These are phyloP conservation scores for Liopterus haemorrhoidalis DNA, from an alignment of 2,888 invertebrate genomes.

Conservation along the genomic window DNA sequence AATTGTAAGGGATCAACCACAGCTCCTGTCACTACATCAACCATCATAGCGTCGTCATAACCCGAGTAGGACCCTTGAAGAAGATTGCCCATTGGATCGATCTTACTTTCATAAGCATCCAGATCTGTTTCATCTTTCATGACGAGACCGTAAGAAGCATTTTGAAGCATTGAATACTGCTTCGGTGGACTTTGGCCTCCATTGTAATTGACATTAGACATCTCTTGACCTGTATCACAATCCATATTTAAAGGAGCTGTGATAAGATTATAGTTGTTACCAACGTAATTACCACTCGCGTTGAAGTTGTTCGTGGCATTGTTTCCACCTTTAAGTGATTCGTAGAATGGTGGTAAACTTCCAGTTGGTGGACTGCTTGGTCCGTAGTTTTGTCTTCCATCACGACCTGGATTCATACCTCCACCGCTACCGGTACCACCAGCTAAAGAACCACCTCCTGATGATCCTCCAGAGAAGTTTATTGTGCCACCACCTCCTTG, in stretches of 20 bases:
- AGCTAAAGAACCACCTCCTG: slow-evolving; percentile 40
- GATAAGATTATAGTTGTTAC: slow-evolving; percentile 63
- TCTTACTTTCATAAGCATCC: slow-evolving; percentile 65
- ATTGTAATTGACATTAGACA: slow-evolving; percentile 48
- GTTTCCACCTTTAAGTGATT: slow-evolving; percentile 76
- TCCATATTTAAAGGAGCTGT: slow-evolving; percentile 68
- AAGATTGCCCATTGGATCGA: slow-evolving; percentile 60
- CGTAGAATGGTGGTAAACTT: slow-evolving; percentile 83
- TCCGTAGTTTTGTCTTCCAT: slow-evolving; percentile 79
- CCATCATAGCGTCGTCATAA: slow-evolving; percentile 79
- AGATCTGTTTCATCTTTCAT: slow-evolving; percentile 75
- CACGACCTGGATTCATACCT: slow-evolving; percentile 57
- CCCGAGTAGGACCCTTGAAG: slow-evolving; percentile 53
- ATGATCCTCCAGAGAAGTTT: slow-evolving; percentile 49
- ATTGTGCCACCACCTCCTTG: slow-evolving; percentile 51
- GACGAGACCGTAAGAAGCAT: slow-evolving; percentile 72
- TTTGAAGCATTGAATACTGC: slow-evolving; percentile 74
- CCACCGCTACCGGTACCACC: slow-evolving; percentile 66
- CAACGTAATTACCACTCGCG: slow-evolving; percentile 57
- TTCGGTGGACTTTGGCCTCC: slow-evolving; percentile 50
- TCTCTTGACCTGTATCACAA: slow-evolving; percentile 65
- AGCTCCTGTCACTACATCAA: slow-evolving; percentile 69
- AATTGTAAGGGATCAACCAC: slow-evolving; percentile 78
- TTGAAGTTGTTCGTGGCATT: slow-evolving; percentile 62
- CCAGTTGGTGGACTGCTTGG: slow-evolving; percentile 84